phyloP scores from a whole-genome alignment of 2,888 invertebrate species.

The Amiota mariae region DNA sequence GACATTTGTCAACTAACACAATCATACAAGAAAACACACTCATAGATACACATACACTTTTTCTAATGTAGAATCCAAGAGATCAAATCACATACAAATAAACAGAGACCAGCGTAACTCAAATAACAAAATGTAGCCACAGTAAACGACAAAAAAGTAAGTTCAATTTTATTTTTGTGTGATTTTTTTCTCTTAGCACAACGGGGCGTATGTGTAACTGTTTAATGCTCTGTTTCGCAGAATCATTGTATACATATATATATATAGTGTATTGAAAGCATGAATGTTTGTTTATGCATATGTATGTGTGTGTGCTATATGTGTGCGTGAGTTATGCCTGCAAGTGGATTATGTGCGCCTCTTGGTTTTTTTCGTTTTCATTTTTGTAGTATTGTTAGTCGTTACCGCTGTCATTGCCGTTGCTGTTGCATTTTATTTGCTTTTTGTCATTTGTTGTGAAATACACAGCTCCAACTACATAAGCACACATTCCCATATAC shows the following conservation, averaged over 20 bases:
- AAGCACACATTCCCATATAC: constrained; percentile 34
- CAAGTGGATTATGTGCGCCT: constrained; percentile 13
- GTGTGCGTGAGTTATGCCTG: constrained; percentile 7
- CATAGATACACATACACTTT: not conserved
- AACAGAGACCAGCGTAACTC: not conserved
- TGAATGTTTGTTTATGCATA: not conserved
- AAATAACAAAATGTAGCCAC: not conserved
- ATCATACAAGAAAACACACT: constrained; percentile 1
- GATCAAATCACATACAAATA: not conserved
- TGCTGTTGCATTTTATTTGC: constrained; percentile 43
- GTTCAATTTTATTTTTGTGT: constrained; percentile 5
- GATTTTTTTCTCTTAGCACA: constrained; percentile 30
- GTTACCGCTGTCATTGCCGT: no score
- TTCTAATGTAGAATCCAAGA: not conserved
- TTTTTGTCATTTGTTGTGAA: not conserved
- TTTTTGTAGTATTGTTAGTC: no score
- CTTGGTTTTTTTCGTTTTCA: constrained; percentile 49
- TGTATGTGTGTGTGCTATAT: not conserved
- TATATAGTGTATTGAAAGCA: not conserved
- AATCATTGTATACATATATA: not conserved
- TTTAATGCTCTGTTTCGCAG: constrained; percentile 35
- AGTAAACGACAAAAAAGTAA: not conserved
- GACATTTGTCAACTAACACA: constrained; percentile 27
- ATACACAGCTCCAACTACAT: constrained; percentile 34
- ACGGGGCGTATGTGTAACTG: constrained; percentile 61